Evolutionary conservation across 2,797 vertebrate genomes (phyloP).

Genomic region (Enteromius mattozi): DNA sequence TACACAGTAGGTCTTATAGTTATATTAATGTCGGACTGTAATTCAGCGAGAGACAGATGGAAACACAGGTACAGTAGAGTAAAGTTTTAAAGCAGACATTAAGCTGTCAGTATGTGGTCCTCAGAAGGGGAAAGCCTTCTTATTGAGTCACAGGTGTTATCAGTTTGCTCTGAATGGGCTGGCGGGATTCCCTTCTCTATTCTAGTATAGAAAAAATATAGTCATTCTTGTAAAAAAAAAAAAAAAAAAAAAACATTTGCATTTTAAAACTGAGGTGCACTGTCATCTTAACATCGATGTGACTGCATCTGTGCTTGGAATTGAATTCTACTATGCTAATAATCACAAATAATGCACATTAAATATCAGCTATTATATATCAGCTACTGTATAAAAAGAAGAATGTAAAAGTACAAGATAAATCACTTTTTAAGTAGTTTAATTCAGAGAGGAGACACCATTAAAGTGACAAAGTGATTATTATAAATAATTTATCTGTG

Average conservation of each 20-base stretch:
- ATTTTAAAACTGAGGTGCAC: neutral
- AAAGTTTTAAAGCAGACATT: constrained; percentile 14
- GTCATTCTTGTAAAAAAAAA: neutral
- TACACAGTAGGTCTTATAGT: constrained; percentile 4
- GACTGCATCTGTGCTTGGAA: neutral
- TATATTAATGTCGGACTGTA: neutral
- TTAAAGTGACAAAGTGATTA: neutral
- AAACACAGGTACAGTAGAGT: neutral
- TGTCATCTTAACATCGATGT: neutral
- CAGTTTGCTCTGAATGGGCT: constrained; percentile 10
- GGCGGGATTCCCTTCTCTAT: constrained; percentile 14
- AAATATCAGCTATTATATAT: neutral
- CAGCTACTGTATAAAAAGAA: neutral
- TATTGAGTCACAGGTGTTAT: constrained; percentile 29
- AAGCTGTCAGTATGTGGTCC: constrained; percentile 17
- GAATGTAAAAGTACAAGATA: neutral
- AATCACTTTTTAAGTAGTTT: neutral
- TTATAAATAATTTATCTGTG: too few species aligned
- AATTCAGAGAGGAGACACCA: neutral
- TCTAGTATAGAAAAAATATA: constrained; percentile 6
- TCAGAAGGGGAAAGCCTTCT: constrained; percentile 1
- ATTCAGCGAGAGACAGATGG: neutral
- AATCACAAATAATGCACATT: neutral
- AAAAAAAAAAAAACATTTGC: neutral
- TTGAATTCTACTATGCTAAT: neutral